Conservation (phyloP, 1,140 invertebrate species). For the Meloidogyne hapla region DNA sequence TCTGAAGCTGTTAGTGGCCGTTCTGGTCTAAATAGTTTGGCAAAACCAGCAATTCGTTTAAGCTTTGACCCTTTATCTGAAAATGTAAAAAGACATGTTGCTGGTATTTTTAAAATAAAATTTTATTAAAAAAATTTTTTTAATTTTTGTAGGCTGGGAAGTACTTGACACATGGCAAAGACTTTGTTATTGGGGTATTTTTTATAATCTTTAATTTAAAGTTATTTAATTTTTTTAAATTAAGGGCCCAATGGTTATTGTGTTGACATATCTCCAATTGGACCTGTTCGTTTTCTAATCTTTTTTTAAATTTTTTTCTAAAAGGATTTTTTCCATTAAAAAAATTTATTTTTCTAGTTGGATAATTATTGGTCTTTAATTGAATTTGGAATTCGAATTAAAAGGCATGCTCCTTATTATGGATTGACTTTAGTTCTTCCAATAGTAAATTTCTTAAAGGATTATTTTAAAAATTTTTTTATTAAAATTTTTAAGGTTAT, state of each 20-base stretch:
- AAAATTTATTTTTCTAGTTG: slow-evolving; percentile 24
- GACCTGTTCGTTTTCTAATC: slow-evolving; percentile 12
- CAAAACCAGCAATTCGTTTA: slow-evolving; percentile 52
- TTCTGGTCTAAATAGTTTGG: slow-evolving; percentile 11
- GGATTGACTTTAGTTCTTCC: slow-evolving; percentile 52
- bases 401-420: slow-evolving; percentile 56
- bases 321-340: too few species aligned
- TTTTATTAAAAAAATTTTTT: slow-evolving; percentile 11
- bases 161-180: slow-evolving; percentile 53
- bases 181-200: slow-evolving; percentile 58
- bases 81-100: slow-evolving; percentile 53
- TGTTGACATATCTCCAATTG: slow-evolving; percentile 21
- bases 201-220: not conserved
- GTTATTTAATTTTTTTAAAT: not conserved
- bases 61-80: slow-evolving; percentile 54
- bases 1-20: slow-evolving; percentile 32
- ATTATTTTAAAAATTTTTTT: not conserved
- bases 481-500: slow-evolving; percentile 40
- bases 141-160: slow-evolving; percentile 54
- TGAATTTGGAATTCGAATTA: slow-evolving; percentile 56
- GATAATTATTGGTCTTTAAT: slow-evolving; percentile 60
- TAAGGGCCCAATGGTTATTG: slow-evolving; percentile 40
- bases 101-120: slow-evolving; percentile 31
- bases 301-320: not conserved
- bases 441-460: slow-evolving; percentile 35